Evolutionary conservation across 2,888 invertebrate species (phyloP), one percentile per base, ranked within the genome.

Genomic region (Limenitis camilla): DNA sequence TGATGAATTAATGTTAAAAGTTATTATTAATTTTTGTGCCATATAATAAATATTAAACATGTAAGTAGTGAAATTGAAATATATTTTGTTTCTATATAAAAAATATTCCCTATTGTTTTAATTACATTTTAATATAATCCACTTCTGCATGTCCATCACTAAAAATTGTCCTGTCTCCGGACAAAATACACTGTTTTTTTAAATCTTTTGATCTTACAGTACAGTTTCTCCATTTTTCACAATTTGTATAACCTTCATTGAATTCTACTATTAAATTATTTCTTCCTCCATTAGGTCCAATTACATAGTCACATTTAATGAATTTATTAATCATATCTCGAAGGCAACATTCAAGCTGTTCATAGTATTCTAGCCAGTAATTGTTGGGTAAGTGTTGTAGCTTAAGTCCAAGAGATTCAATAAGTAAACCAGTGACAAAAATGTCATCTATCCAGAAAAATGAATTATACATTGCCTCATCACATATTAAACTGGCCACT

Each of bases 391-490:
- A 74, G 47, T 91, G 90, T 51, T 77, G 79, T 39, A 92, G 75
- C 36, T 87, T 76, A n/a, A 93, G 85, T 36, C 83, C 81, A 28
- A 91, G 72, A 30, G 88, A 79, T 48, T 90, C 80, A 6, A 92
- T 88, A 31, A 96, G 77, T 44, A 95, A 85, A 1, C 97, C 97
- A 0, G 96, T 97, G 0, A 97, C 80, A 72, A 92, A 93, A 40
- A 94, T 92, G 72, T 97, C 97, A 69, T 97, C 97, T 55, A 97
- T 96, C 96, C 97, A 97, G 79, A 97, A 96, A 65, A 92, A 94
- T 11, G 89, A 82, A n/a, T 90, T 81, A 33, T 78, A 71, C 31
- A 80, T 70, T 0, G 91, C 89, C 60, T 89, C 81, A 4, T 83
- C 69, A 27, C 90, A 82, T 45, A 97, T 69, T 19, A 80, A 81